A percentile compares a stretch with the other conserved stretches of the same genome.
phyloP scores from a whole-genome alignment of 2,888 invertebrate genomes.

The Timema podura region DNA sequence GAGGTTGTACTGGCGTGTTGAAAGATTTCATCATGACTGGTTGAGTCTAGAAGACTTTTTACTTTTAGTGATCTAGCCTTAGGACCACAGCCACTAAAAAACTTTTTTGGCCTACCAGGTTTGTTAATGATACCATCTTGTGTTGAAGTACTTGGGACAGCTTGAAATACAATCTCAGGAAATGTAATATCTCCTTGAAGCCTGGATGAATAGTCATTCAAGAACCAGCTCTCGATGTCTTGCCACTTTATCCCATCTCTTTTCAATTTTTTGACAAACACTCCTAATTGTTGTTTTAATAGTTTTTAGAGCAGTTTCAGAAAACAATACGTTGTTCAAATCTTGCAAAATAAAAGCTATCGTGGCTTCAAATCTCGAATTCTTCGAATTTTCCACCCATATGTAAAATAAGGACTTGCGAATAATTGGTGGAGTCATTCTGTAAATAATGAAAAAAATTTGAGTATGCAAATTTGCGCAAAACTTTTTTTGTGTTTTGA shows the following conservation, averaged over 20 bases:
- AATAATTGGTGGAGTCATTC: no score
- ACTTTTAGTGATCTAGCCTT: not conserved
- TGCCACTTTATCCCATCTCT: not conserved
- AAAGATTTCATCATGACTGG: conserved; percentile 5
- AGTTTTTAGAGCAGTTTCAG: not conserved
- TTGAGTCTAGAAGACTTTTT: not conserved
- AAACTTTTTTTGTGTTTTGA: no score
- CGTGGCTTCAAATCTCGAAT: not conserved
- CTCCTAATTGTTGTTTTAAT: conserved; percentile 1
- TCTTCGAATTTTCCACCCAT: not conserved
- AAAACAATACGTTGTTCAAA: not conserved
- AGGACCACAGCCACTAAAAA: not conserved
- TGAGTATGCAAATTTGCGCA: no score
- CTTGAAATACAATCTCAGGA: not conserved
- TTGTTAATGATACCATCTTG: not conserved
- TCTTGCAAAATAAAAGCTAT: not conserved
- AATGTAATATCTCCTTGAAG: not conserved
- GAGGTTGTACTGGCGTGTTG: not conserved
- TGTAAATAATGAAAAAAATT: no score
- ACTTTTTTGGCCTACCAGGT: not conserved
- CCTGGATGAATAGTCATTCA: not conserved
- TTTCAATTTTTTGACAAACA: not conserved
- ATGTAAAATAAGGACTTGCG: no score
- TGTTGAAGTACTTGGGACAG: not conserved
- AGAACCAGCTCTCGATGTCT: not conserved